These are phyloP conservation scores for Lordiphosa collinella DNA, from an alignment of 1,140 invertebrate genomes.

Conservation along the genomic window DNA sequence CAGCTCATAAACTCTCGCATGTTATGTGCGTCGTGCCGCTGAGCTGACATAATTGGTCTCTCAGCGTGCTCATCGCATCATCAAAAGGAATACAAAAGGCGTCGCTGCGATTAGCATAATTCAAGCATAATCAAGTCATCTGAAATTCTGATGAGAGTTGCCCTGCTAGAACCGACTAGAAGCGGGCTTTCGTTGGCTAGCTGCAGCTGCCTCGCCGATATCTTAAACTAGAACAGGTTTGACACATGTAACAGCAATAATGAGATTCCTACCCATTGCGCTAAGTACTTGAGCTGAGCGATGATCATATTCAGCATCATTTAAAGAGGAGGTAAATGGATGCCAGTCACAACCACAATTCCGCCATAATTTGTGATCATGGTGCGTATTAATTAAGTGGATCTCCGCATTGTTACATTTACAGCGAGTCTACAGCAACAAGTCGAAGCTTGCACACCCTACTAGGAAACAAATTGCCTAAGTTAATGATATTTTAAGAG, in stretches of 20 bases:
- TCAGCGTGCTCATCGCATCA: neutral
- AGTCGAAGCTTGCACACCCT: neutral
- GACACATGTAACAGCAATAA: constrained; percentile 2
- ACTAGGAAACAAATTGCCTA: too few relatives aligned
- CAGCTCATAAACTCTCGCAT: constrained; percentile 14
- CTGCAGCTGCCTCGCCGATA: neutral
- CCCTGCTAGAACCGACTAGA: neutral
- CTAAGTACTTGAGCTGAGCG: neutral
- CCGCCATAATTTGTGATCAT: constrained; percentile 7
- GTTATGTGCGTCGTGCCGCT: constrained; percentile 12
- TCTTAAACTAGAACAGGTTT: constrained; percentile 1
- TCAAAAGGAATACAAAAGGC: neutral
- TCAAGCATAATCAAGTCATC: constrained; percentile 5
- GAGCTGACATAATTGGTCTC: constrained; percentile 13
- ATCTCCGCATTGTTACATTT: neutral
- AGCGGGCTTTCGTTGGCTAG: neutral
- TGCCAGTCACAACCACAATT: neutral
- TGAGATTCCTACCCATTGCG: neutral
- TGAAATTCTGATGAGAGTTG: constrained; percentile 1
- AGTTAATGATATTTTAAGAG: too few relatives aligned
- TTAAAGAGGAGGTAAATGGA: neutral
- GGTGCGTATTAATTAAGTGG: neutral
- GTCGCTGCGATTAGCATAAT: constrained; percentile 9
- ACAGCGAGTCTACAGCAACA: neutral
- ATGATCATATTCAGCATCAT: neutral